Evolutionary conservation across 2,888 invertebrate genomes (phyloP), one percentile per base, ranked within the genome.

Genomic region (Agriotes lineatus): DNA sequence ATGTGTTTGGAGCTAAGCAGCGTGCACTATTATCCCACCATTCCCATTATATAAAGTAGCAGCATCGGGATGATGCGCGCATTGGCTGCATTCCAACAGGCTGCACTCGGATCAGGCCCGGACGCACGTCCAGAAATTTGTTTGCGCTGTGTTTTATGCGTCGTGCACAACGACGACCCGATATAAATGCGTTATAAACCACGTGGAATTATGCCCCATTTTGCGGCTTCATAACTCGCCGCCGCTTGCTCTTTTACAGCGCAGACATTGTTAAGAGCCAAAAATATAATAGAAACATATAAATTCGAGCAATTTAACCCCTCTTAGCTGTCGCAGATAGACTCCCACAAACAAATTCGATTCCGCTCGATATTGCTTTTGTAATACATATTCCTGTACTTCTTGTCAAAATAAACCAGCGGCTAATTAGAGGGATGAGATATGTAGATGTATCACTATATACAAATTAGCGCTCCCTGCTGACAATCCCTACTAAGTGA

Each of bases 31-130:
- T 78, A 79, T 78, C 74, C 75, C 77, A 77, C 77, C 73, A 78
- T 75, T 76, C 70, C 66, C 69, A 74, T 78, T 74, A 74, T 74
- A 74, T 78, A 76, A 78, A 78, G 77, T 79, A 77, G 77, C 75
- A 73, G 75, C 75, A 78, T 75, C 66, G 74, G 75, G 77, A 77
- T 78, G 78, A 76, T 76, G 74, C 74, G 74, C 67, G 68, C 64
- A 77, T 80, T 82, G 81, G 81, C 81, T 76, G 76, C 77, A 80
- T 76, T 81, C 81, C 81, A 81, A 80, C 80, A 78, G 79, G 81
- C 80, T 79, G 78, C 79, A 75, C 72, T 76, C 71, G 72, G 66
- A 75, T 76, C 74, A 75, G 70, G 61, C 63, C 70, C 72, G 72
- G 74, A 70, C 73, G 74, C 19, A 58, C 45, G 70, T 67, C 62